Percentiles rank a stretch among this genome's conserved stretches.
Evolutionary conservation across 92 coral and sea anemone genomes (phyloP).

Genomic region (Umimayanthus kanabou): DNA sequence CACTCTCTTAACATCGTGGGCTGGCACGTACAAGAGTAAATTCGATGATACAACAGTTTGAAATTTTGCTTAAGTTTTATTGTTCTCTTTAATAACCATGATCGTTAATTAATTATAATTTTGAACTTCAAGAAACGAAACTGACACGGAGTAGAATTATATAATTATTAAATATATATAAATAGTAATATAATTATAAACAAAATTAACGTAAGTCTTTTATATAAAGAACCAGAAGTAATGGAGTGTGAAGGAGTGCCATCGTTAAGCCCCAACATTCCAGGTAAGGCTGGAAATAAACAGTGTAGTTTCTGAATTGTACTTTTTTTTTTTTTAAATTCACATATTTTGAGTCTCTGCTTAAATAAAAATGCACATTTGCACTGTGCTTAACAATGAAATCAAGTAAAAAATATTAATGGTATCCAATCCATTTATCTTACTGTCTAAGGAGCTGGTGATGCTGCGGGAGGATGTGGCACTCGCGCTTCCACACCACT

Average conservation of each 20-base stretch:
- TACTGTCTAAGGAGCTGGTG: slow-evolving; percentile 17
- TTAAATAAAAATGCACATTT: not conserved
- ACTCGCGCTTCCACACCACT: slow-evolving; percentile 49
- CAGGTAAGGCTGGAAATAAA: slow-evolving; percentile 39
- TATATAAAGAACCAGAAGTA: slow-evolving; percentile 21
- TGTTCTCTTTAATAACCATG: no score
- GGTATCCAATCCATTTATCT: not conserved
- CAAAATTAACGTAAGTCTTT: not conserved
- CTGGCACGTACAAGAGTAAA: no score
- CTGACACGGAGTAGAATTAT: no score
- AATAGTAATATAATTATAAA: no score
- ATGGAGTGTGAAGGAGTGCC: slow-evolving; percentile 77
- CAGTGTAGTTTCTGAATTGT: not conserved
- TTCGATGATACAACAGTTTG: no score
- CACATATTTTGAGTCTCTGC: not conserved
- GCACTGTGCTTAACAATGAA: not conserved
- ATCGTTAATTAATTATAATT: no score
- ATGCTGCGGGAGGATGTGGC: slow-evolving; percentile 50
- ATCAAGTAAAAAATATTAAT: no score
- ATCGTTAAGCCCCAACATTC: slow-evolving; percentile 55
- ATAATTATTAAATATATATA: no score
- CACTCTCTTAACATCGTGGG: no score
- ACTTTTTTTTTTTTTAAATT: no score
- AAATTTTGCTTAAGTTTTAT: no score
- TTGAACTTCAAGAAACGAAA: no score